Evolutionary conservation across 2,888 invertebrate genomes (phyloP), one percentile per base, ranked within the genome.

Genomic region (Cheilosia grossa): DNA sequence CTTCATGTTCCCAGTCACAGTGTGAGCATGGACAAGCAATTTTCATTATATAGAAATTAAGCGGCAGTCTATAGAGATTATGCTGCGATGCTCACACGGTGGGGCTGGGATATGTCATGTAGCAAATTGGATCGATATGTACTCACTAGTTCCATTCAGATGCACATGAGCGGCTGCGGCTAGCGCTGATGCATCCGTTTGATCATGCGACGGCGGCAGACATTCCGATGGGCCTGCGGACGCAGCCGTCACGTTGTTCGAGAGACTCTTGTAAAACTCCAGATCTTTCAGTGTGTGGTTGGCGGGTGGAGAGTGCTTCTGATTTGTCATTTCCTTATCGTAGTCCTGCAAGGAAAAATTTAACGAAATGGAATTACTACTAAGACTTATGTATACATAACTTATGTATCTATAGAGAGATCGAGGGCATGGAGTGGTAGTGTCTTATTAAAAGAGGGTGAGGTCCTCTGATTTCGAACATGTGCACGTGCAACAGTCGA

Each of bases 61-160:
- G 7, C 9, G 19, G 6, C 19, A 21, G 21, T 24, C 2, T n/a
- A 1, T 24, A 44, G 17, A 6, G n/a, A 10, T 1, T 6, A 27
- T 21, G 19, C 15, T 30, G 19, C 30, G 30, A 42, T 42, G 21
- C 33, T 33, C 49, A 42, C 54, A 54, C 58, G 24, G 64, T 33
- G 19, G 13, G n/a, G 33, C 44, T 42, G 63, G 56, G 19, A 40
- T 4, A 54, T 27, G 27, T 44, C 21, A 15, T 21, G 13, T 24
- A 15, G 54, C 24, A 88, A 89, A 89, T 89, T 90, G 89, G 89
- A 88, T 90, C 91, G 92, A 92, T 92, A 92, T 92, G 91, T 92
- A 93, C 94, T 93, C 92, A 95, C 95, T 94, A 89, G 94, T 93
- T 90, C 95, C 95, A 89, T 95, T 95, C 58, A 94, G 91, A 90